Percentiles rank a stretch among this genome's conserved stretches.
These are phyloP conservation scores for Mesorhabditis sp. DNA, from an alignment of 2,888 invertebrate genomes.

Conservation along the genomic window DNA sequence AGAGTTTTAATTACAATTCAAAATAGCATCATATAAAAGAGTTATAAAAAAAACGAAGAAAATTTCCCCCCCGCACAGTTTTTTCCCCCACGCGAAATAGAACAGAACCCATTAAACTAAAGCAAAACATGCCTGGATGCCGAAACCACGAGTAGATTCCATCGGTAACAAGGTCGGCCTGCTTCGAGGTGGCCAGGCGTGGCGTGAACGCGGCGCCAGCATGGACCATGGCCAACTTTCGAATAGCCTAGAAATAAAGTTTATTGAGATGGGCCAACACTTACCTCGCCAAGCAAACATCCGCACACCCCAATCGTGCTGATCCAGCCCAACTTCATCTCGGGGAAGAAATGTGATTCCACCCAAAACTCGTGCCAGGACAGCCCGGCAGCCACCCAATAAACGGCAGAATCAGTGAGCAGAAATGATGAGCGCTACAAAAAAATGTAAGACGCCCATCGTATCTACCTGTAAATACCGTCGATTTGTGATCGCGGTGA, in stretches of 20 bases:
- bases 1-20: no score
- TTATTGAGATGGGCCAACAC: background rate
- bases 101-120: no score
- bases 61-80: no score
- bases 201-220: slow-evolving; percentile 88
- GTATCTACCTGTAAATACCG: slow-evolving; percentile 6
- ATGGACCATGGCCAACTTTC: slow-evolving; percentile 89
- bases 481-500: slow-evolving; percentile 40
- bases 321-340: slow-evolving; percentile 58
- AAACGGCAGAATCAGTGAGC: slow-evolving; percentile 86
- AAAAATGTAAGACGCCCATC: slow-evolving; percentile 16
- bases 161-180: slow-evolving; percentile 77
- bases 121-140: slow-evolving; percentile 74
- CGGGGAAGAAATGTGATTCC: slow-evolving; percentile 29
- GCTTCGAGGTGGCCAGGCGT: slow-evolving; percentile 75
- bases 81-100: no score
- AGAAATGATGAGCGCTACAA: slow-evolving; percentile 68
- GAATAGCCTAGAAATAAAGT: slow-evolving; percentile 61
- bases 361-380: slow-evolving; percentile 72
- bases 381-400: slow-evolving; percentile 72
- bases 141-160: slow-evolving; percentile 82
- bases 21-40: no score
- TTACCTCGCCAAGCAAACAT: slow-evolving; percentile 80
- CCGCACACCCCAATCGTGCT: slow-evolving; percentile 74
- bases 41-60: no score